Conservation (phyloP, 2,113 vertebrate genomes). For the Nestor notabilis region DNA sequence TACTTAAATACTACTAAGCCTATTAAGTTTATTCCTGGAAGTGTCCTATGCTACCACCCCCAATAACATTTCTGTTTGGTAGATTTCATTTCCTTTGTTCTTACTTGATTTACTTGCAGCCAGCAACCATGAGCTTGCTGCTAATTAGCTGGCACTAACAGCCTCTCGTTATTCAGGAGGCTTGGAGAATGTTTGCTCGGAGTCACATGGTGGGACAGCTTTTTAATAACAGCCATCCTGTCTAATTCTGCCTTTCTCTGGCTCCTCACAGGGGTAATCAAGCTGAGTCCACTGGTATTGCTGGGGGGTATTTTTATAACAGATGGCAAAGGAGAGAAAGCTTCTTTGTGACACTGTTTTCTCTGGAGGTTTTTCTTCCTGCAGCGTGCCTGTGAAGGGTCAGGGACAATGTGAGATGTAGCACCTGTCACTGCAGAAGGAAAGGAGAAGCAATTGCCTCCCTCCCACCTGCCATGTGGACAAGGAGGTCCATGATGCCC, state of each 20-base stretch:
- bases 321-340: background rate
- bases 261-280: background rate
- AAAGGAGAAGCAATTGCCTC: background rate
- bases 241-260: background rate
- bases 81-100: conserved; percentile 58
- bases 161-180: background rate
- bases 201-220: background rate
- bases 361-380: background rate
- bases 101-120: conserved; percentile 39
- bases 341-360: background rate
- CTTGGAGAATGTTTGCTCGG: background rate
- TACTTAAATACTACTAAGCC: conserved; percentile 26
- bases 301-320: background rate
- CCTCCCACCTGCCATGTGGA: background rate
- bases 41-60: background rate
- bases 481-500: fast-evolving
- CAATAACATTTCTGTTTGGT: conserved; percentile 2
- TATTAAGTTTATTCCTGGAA: conserved; percentile 65
- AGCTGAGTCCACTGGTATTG: background rate
- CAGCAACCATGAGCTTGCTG: conserved; percentile 21
- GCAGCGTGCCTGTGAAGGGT: fast-evolving
- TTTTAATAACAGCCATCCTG: background rate
- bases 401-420: background rate
- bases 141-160: conserved; percentile 60
- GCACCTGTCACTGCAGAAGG: background rate